phyloP scores from a whole-genome alignment of 92 coral and sea anemone species.

The Parazoanthus swiftii region DNA sequence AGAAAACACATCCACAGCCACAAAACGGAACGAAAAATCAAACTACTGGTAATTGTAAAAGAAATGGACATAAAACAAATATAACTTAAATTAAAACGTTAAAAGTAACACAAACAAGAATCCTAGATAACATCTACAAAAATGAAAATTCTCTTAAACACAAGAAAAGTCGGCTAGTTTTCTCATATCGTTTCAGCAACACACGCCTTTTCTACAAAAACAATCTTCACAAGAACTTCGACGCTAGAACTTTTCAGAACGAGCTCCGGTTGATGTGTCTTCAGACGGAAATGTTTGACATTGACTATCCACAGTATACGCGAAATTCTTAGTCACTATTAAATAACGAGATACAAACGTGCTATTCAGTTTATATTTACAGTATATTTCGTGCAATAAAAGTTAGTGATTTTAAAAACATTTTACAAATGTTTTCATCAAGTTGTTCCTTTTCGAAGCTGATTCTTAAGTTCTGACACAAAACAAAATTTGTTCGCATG shows the following conservation, averaged over 20 bases:
- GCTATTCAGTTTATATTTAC: neutral
- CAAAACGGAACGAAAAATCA: neutral
- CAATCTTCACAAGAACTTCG: neutral
- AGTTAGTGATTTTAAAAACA: no score
- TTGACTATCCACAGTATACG: neutral
- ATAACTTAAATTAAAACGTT: neutral
- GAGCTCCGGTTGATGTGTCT: no score
- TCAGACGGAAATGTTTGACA: no score
- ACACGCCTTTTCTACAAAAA: no score
- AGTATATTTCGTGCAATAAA: neutral
- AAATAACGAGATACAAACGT: neutral
- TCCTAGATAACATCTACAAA: no score
- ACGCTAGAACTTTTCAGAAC: neutral
- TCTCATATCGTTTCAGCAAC: no score
- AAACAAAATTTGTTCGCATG: neutral
- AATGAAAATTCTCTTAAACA: no score
- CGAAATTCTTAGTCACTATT: no score
- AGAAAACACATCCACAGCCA: neutral
- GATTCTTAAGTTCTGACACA: neutral
- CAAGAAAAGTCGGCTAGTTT: no score
- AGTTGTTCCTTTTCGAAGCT: neutral
- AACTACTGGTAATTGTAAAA: no score
- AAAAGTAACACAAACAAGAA: neutral
- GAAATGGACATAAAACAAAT: neutral
- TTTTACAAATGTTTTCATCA: neutral